These are phyloP conservation scores for Eidolon helvum DNA, from an alignment of 2,113 vertebrate species.

Conservation along the genomic window DNA sequence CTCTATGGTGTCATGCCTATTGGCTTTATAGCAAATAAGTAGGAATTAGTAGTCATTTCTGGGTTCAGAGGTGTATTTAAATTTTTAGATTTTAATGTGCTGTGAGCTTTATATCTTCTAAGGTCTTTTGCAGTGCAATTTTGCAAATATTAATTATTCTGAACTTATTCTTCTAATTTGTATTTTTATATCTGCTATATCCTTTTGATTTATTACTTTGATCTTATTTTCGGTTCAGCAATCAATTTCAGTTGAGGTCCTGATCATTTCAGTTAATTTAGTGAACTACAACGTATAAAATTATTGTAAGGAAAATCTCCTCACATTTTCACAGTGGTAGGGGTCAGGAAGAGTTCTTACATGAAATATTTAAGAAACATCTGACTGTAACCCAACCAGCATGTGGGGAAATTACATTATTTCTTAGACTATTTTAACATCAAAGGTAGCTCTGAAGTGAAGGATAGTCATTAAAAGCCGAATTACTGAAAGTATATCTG, in stretches of 20 bases:
- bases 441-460: slow-evolving; percentile 80
- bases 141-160: slow-evolving; percentile 75
- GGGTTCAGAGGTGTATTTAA: slow-evolving; percentile 36
- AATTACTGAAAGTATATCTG: slow-evolving; percentile 80
- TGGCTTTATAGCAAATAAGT: slow-evolving; percentile 19
- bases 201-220: slow-evolving; percentile 78
- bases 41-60: slow-evolving; percentile 19
- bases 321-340: slow-evolving; percentile 78
- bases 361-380: slow-evolving; percentile 86
- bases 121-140: slow-evolving; percentile 57
- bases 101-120: slow-evolving; percentile 26
- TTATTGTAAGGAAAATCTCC: slow-evolving; percentile 80
- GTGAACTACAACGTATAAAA: slow-evolving; percentile 78
- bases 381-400: slow-evolving; percentile 79
- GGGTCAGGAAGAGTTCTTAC: slow-evolving; percentile 81
- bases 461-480: slow-evolving; percentile 81
- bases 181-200: slow-evolving; percentile 77
- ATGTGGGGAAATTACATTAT: slow-evolving; percentile 81
- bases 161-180: slow-evolving; percentile 71
- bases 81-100: slow-evolving; percentile 68
- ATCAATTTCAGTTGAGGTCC: slow-evolving; percentile 70
- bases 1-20: neutral
- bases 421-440: slow-evolving; percentile 83
- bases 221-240: slow-evolving; percentile 79
- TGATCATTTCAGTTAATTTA: slow-evolving; percentile 76